Evolutionary conservation across 2,888 invertebrate genomes (phyloP).

Genomic region (Drosophila koepferae): DNA sequence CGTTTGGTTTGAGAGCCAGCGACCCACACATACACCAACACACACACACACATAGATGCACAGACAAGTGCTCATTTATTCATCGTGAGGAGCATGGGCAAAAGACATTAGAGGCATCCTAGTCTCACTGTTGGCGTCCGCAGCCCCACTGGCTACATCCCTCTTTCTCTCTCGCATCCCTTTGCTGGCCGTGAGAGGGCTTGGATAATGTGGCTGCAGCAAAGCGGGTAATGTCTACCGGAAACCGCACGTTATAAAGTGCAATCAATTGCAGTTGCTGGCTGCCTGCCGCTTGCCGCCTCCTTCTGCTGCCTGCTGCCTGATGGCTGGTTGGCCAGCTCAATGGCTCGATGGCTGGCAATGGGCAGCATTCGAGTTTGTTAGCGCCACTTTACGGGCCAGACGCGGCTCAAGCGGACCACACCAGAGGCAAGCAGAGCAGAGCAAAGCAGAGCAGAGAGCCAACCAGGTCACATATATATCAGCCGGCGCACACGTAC

Average conservation of each 20-base stretch:
- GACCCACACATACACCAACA: conserved; percentile 22
- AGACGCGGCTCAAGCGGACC: conserved; percentile 42
- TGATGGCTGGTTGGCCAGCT: conserved; percentile 33
- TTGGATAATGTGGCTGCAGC: conserved; percentile 65
- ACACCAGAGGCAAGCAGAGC: conserved; percentile 10
- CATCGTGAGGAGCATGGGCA: conserved; percentile 61
- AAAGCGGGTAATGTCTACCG: conserved; percentile 79
- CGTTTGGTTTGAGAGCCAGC: conserved; percentile 60
- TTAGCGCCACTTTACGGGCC: conserved; percentile 69
- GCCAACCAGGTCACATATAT: conserved; percentile 68
- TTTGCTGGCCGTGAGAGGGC: conserved; percentile 24
- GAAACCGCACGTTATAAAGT: conserved; percentile 82
- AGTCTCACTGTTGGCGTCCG: conserved; percentile 41
- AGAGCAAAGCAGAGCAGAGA: conserved; percentile 4
- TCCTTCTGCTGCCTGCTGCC: conserved; percentile 8
- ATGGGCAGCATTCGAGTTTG: conserved; percentile 65
- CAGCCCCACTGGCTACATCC: conserved; percentile 10
- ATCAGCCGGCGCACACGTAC: conserved; percentile 74
- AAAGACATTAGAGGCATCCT: conserved; percentile 74
- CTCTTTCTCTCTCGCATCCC: not conserved
- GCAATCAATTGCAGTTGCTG: conserved; percentile 81
- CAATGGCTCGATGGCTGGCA: conserved; percentile 35
- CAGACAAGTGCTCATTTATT: conserved; percentile 79
- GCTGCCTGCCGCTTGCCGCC: conserved; percentile 17
- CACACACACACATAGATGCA: conserved; percentile 28